These are phyloP conservation scores for Dione vanillae DNA, from an alignment of 2,888 invertebrate species.

Conservation along the genomic window DNA sequence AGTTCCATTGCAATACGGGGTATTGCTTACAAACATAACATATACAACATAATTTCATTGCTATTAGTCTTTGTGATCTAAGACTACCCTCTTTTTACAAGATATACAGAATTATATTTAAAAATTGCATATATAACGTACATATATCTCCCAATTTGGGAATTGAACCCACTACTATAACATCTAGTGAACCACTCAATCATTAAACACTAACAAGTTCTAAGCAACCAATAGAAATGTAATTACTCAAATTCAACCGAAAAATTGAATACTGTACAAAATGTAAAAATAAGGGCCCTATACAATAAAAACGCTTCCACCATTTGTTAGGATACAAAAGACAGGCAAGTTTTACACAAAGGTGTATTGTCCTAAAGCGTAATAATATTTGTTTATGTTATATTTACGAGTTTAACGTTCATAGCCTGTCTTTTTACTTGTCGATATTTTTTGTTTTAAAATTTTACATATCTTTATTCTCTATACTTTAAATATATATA, in stretches of 20 bases:
- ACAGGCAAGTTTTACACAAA: slow-evolving; percentile 23
- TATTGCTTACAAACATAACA: too few species aligned
- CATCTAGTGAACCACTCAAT: neutral
- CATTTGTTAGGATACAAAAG: slow-evolving; percentile 18
- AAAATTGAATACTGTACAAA: neutral
- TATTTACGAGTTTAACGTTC: slow-evolving; percentile 12
- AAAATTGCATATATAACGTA: too few species aligned
- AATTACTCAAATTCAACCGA: neutral
- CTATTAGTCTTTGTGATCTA: too few species aligned
- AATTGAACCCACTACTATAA: neutral
- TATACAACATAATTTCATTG: too few species aligned
- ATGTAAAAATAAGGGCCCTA: slow-evolving; percentile 1
- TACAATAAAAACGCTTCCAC: neutral
- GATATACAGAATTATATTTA: too few species aligned
- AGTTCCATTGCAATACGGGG: too few species aligned
- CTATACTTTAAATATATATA: too few species aligned
- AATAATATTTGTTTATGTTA: slow-evolving; percentile 31
- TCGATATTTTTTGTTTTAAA: slow-evolving; percentile 1
- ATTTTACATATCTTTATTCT: too few species aligned
- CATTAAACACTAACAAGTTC: neutral
- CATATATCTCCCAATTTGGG: too few species aligned
- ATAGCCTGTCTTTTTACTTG: neutral
- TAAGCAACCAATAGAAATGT: neutral
- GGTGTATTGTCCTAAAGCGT: slow-evolving; percentile 27
- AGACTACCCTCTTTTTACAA: too few species aligned